Evolutionary conservation across 2,113 vertebrate species (phyloP), one percentile per base, ranked within the genome.

Genomic region (Carassius gibelio): DNA sequence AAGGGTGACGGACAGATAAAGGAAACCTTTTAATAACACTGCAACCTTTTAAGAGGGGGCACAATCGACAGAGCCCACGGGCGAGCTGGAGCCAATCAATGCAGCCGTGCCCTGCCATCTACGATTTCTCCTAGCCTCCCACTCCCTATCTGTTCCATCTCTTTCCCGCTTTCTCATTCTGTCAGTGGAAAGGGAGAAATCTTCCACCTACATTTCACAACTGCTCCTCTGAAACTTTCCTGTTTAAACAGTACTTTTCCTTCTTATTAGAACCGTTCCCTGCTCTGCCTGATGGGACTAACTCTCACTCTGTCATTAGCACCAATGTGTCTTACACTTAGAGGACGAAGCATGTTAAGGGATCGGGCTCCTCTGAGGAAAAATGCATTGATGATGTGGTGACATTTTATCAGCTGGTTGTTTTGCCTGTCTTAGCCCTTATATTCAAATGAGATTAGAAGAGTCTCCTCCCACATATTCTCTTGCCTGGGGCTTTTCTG

Each of bases 11-110:
- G 86, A 85, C 84, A 85, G 86, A 66, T 86, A 85, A 64, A 85
- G 82, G 80, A 87, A 85, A 89, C 75, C 86, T 85, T 87, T 89
- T 87, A 81, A 89, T 87, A 87, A 82, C 81, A 81, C 59, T 74
- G 64, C 78, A 82, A 79, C 62, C 80, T 82, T 88, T 88, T 64
- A 82, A 87, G 83, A 85, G 74, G 78, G 79, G 64, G n/a, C 57
- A 68, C 72, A 87, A 87, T 84, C 72, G 68, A 88, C 81, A 78
- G 71, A 86, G 83, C 71, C 62, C 52, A 75, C 34, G 36, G 78
- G 62, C 80, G 68, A 88, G 76, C 57, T 74, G 80, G 59, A 88
- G 57, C 82, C 71, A 82, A 62, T 89, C 85, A 89, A 68, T 87
- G 82, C 36, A 50, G 42, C 71, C 66, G 59, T 84, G 69, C 21